Evolutionary conservation across 64 coral and sea anemone species (phyloP).

Genomic region (Montipora sp.): DNA sequence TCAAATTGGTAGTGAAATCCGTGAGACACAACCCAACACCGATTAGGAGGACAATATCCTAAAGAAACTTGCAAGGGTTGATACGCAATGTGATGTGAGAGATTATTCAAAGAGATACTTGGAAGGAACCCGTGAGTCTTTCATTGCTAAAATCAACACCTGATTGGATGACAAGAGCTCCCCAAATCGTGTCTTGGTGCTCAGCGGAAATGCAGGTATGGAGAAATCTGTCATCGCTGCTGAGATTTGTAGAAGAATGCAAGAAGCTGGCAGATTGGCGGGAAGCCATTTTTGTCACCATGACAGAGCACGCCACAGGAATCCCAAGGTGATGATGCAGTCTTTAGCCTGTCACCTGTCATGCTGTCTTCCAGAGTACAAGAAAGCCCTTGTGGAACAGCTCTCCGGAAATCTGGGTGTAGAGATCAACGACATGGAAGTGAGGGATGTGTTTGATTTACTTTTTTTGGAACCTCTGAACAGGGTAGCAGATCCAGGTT

Average conservation of each 20-base stretch:
- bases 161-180: background rate
- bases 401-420: constrained; percentile 44
- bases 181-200: constrained; percentile 12
- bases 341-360: constrained; percentile 50
- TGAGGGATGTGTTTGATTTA: constrained; percentile 52
- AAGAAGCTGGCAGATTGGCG: constrained; percentile 17
- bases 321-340: constrained; percentile 53
- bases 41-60: background rate
- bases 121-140: background rate
- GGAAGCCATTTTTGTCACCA: constrained; percentile 61
- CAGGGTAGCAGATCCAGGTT: background rate
- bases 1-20: no score
- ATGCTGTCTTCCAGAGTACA: constrained; percentile 34
- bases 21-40: no score
- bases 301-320: constrained; percentile 30
- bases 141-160: background rate
- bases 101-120: background rate
- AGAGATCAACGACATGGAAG: constrained; percentile 30
- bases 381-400: constrained; percentile 9
- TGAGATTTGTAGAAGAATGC: constrained; percentile 33
- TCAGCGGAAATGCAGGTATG: constrained; percentile 54
- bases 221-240: constrained; percentile 46
- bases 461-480: constrained; percentile 49
- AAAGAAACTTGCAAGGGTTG: background rate
- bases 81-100: background rate